Base-by-base conservation (phyloP, 2,888 invertebrate genomes). In the Rotaria magnacalcarata region DNA sequence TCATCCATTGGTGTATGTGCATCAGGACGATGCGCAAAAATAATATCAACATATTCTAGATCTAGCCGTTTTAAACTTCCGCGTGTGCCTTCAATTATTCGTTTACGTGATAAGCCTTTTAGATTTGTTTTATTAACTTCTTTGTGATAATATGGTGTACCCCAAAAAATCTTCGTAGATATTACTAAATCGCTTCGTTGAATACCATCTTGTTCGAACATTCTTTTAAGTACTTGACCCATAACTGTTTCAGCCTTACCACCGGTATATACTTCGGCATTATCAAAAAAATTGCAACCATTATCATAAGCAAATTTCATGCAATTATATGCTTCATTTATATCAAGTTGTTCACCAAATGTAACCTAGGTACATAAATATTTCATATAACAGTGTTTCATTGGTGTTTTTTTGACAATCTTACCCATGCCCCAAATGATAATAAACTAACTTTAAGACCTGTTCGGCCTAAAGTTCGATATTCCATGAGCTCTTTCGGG, bases 61-160 rank as follows among this genome's bases (percentile, higher is more conserved):
- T 27, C 27, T n/a, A 67, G 8, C 27, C 67, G n/a, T 67, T 67
- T 67, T 14, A 67, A 67, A 67, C 67, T 67, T 67, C 67, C 67
- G 1, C 21, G 19, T 27, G 27, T 34, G 2, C 67, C 67, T 67
- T 80, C 80, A 47, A 47, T n/a, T 4, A 80, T 11, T 19, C n/a
- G 80, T 80, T 80, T 80, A 24, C 80, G 60, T 27, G 85, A 85
- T 67, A 85, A 50, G n/a, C 85, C 85, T 60, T 74, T 54, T 50
- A 67, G 27, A 50, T 60, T 54, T 7, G 60, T 60, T 74, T 60
- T 74, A 47, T 27, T 74, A 7, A 27, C 85, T 47, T 24, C 24
- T n/a, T 47, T 0, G 47, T 80, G 80, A 80, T 80, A 80, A n/a
- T 19, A 47, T 47, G 80, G 11, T 11, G 80, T 80, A 34, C 85